Evolutionary conservation across 2,888 invertebrate genomes (phyloP), one percentile per base, ranked within the genome.

Genomic region (Cantharis flavilabris): DNA sequence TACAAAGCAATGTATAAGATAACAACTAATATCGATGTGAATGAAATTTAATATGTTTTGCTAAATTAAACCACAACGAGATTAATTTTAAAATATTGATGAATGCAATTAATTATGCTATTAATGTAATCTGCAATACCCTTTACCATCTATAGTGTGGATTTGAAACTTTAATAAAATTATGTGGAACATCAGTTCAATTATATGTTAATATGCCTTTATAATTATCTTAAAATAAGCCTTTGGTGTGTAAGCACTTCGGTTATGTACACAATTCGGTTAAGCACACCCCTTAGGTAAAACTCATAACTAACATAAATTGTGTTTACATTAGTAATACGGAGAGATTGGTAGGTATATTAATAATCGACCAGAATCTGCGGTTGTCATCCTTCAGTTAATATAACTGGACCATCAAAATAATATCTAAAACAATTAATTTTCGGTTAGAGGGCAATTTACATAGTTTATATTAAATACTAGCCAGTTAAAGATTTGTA

Each of bases 311-410:
- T 80, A 81, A 80, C 80, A 74, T 75, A 79, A 80, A 79, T 78
- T 80, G 78, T 80, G 82, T 80, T 81, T 79, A 80, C 80, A 78
- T 79, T 81, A 77, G 80, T 80, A 80, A 80, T 81, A 77, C 76
- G 77, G 71, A 81, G 79, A 80, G 80, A 81, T 80, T 81, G 83
- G 79, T 49, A 49, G 49, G 49, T 78, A 78, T 80, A 82, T 82
- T 82, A 82, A 82, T 82, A 77, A 72, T 71, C 72, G 72, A 76
- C 76, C 76, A 77, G 76, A 81, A 81, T 82, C 77, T 71, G 49
- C 72, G 76, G 71, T 76, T 79, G 77, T 79, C 76, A 72, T 77
- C 28, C 74, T 78, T 79, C 76, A 72, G 67, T 76, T 49, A 62
- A 72, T 65, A 20, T 26, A 67, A 67, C 65, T 26, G 65, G 65